Base-by-base conservation (phyloP, 2,797 vertebrate species). In the Hylomyscus alleni region DNA sequence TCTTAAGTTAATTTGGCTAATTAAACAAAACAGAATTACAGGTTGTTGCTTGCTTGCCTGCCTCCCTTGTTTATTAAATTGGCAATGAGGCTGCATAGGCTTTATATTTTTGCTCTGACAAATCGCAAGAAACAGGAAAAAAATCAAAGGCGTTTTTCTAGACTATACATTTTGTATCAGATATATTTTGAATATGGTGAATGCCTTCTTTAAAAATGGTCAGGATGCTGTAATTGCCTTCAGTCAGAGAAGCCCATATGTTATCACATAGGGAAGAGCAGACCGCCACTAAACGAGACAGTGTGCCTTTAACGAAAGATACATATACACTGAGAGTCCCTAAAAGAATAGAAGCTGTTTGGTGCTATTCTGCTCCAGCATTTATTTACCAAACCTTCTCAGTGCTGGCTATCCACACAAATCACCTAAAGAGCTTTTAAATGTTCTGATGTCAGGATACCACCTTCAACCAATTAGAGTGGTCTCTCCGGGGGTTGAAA, bases 381-480 rank as follows among this genome's bases (percentile, higher is more conserved):
- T 54, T 89, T 90, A 44, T 47, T 94, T 88, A 77, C 37, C 62
- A 62, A 29, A 37, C 11, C 5, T 58, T 85, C 67, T 96, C 52
- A 47, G 6, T 34, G 58, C 37, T 93, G 65, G 56, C 81, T 72
- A 14, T 40, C 72, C n/a, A 69, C 24, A 58, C 54, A 93, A 81
- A 93, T 88, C 83, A 90, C 40, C 24, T 24, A 83, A 54, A 20
- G 82, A 81, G 56, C 14, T 65, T 89, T 96, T 67, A 89, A 91
- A 92, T 95, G 94, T 54, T 92, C 92, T 93, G 47, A 92, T 81
- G 75, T 65, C 44, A 60, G 58, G 81, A 20, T 44, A 89, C 52
- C 44, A 40, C 62, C 84, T 77, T 85, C n/a, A 44, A 75, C 95
- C 95, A 96, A 97, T 96, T 97, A 98, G 97, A 96, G 81, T 12